A percentile compares a stretch with the other conserved stretches of the same genome.
Evolutionary conservation across 2,113 vertebrate genomes (phyloP).

Genomic region (Sakesphorus luctuosus): DNA sequence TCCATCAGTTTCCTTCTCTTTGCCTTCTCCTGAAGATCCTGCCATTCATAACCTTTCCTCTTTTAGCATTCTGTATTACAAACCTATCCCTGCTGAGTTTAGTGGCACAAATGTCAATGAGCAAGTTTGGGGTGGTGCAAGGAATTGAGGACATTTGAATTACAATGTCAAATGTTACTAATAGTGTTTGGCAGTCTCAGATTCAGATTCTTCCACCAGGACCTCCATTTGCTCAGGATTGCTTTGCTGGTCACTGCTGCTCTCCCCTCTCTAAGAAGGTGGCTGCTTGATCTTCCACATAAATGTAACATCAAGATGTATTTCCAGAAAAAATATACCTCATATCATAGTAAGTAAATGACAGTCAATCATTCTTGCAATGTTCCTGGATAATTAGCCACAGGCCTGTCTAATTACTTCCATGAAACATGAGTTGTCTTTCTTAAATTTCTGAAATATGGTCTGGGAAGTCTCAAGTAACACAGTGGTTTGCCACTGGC

Average conservation of each 20-base stretch:
- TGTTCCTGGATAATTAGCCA: conserved; percentile 85
- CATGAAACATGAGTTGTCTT: conserved; percentile 83
- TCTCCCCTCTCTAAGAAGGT: neutral
- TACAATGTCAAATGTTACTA: neutral
- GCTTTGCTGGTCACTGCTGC: neutral
- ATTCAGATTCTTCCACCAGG: neutral
- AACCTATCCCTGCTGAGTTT: neutral
- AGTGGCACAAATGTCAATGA: neutral
- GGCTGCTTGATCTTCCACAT: neutral
- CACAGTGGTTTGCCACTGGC: conserved; percentile 71
- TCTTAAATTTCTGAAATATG: conserved; percentile 83
- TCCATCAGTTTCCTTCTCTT: neutral
- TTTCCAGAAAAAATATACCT: conserved; percentile 35
- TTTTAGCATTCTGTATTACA: neutral
- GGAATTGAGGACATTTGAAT: neutral
- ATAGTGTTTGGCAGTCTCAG: neutral
- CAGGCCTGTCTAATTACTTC: conserved; percentile 87
- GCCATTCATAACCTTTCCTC: neutral
- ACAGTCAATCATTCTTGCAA: conserved; percentile 87
- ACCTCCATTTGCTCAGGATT: neutral
- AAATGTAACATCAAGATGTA: neutral
- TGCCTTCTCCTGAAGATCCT: neutral
- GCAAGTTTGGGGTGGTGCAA: neutral
- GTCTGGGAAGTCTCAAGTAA: conserved; percentile 84
- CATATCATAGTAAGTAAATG: conserved; percentile 84